A percentile compares a stretch with the other conserved stretches of the same genome.
These are phyloP conservation scores for Probosciger aterrimus DNA, from an alignment of 2,113 vertebrate species.

Conservation along the genomic window DNA sequence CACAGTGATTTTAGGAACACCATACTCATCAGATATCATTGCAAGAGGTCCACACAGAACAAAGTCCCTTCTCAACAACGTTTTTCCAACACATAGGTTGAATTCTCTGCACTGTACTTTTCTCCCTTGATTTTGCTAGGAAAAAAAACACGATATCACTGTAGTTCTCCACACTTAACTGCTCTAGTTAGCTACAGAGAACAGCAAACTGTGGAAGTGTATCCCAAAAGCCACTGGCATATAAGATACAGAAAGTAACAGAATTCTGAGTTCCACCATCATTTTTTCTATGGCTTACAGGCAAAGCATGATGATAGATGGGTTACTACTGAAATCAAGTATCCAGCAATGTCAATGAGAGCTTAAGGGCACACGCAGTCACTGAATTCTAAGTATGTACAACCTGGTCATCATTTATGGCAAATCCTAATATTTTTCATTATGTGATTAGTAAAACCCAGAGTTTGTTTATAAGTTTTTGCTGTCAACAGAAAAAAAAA, in stretches of 20 bases:
- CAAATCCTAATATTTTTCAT: background rate
- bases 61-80: background rate
- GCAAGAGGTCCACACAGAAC: background rate
- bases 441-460: background rate
- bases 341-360: background rate
- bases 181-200: background rate
- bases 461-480: background rate
- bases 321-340: background rate
- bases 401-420: background rate
- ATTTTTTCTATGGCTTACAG: background rate
- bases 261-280: background rate
- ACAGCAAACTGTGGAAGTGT: background rate
- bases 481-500: background rate
- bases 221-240: background rate
- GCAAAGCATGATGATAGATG: background rate
- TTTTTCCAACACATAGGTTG: background rate
- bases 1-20: background rate
- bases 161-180: background rate
- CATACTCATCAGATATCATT: background rate
- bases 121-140: background rate
- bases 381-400: background rate
- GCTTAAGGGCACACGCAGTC: background rate
- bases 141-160: accelerated
- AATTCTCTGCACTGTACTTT: background rate
- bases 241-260: background rate